Percentiles rank a stretch among this genome's conserved stretches.
phyloP scores from a whole-genome alignment of 2,888 invertebrate species.

The Drosophila anceps region DNA sequence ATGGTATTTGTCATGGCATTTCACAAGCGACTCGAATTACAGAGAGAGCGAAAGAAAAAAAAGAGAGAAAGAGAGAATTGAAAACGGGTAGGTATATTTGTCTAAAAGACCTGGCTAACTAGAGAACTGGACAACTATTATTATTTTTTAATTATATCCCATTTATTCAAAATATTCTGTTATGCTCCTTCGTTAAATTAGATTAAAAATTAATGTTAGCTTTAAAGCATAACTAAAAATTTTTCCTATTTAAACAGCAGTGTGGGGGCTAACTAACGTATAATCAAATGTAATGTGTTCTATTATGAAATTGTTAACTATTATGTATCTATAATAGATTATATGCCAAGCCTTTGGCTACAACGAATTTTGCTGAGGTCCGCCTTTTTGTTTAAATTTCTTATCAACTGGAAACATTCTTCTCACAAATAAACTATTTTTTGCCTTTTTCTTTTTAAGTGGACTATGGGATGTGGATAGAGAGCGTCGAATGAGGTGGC shows the following conservation, averaged over 20 bases:
- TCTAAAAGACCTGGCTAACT: neutral
- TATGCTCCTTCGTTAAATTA: neutral
- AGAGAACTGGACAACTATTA: neutral
- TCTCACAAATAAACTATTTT: too few species aligned
- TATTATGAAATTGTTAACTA: neutral
- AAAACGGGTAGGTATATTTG: neutral
- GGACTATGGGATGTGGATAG: too few species aligned
- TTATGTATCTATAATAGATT: neutral
- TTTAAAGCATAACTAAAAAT: slow-evolving; percentile 1
- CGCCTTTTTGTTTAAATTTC: too few species aligned
- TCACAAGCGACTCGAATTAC: neutral
- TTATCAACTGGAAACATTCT: too few species aligned
- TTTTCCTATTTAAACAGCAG: neutral
- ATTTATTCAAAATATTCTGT: neutral
- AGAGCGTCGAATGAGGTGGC: too few species aligned
- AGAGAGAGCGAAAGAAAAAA: neutral
- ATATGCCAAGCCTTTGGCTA: too few species aligned
- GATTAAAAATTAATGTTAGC: neutral
- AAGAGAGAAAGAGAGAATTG: neutral
- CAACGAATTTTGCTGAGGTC: too few species aligned
- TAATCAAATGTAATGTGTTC: neutral
- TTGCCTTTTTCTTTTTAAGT: too few species aligned
- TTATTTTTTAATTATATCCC: slow-evolving; percentile 6
- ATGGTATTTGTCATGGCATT: slow-evolving; percentile 19
- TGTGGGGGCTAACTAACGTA: neutral